Percentiles rank a stretch among this genome's conserved stretches.
phyloP scores from a whole-genome alignment of 53 echinoderm and acorn worm species.

The Holothuria scabra region DNA sequence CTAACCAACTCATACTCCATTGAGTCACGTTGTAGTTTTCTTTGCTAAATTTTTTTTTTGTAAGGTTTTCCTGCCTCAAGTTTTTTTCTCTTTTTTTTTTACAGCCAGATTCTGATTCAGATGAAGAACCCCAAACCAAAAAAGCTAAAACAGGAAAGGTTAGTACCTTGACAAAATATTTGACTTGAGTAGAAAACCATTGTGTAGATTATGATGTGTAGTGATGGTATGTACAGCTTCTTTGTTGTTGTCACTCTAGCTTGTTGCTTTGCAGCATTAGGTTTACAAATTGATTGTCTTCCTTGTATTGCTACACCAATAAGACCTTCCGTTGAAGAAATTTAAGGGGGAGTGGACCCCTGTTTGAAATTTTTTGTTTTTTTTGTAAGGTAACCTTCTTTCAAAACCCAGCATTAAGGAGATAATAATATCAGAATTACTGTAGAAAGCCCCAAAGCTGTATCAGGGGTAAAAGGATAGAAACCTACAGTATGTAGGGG shows the following conservation, averaged over 20 bases:
- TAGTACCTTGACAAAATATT: neutral
- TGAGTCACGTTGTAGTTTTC: neutral
- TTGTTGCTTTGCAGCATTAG: neutral
- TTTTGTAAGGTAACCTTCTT: too few relatives aligned
- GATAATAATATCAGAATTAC: too few relatives aligned
- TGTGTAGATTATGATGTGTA: conserved; percentile 20
- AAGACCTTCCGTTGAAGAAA: too few relatives aligned
- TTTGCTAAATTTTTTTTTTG: neutral
- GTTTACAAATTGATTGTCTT: neutral
- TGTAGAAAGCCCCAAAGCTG: too few relatives aligned
- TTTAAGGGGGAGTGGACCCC: too few relatives aligned
- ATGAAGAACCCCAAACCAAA: conserved; percentile 69
- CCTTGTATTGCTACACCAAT: too few relatives aligned
- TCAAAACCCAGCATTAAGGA: too few relatives aligned
- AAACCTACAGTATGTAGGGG: too few relatives aligned
- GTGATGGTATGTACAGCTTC: conserved; percentile 30
- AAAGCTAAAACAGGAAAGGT: conserved; percentile 56
- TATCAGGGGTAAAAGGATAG: too few relatives aligned
- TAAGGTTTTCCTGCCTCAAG: neutral
- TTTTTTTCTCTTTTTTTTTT: neutral
- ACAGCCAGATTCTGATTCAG: conserved; percentile 66
- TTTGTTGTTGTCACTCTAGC: neutral
- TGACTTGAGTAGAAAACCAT: neutral
- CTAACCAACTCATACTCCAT: too few relatives aligned
- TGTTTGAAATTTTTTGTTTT: too few relatives aligned